phyloP scores from a whole-genome alignment of 1,140 invertebrate species.

The Drosophila lacertosa region DNA sequence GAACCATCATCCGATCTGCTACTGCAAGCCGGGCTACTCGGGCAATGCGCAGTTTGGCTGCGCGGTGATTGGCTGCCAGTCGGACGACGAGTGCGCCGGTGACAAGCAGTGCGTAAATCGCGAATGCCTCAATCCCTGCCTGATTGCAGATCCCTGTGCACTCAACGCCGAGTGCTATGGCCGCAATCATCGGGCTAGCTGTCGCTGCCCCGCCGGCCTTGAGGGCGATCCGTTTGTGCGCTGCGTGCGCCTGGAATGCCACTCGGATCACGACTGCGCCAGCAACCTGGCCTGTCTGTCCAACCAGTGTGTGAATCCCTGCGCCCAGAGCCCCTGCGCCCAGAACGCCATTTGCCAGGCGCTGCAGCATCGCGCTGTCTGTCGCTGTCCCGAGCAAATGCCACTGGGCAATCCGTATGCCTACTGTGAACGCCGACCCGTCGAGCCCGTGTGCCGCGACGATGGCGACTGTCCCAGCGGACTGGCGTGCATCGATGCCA shows the following conservation, averaged over 20 bases:
- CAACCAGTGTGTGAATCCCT: slow-evolving; percentile 91
- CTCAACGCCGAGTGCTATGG: slow-evolving; percentile 93
- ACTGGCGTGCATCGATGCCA: slow-evolving; percentile 91
- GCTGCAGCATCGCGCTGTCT: slow-evolving; percentile 90
- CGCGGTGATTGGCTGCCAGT: slow-evolving; percentile 91
- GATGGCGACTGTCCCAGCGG: slow-evolving; percentile 92
- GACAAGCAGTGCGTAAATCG: slow-evolving; percentile 92
- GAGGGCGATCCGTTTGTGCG: slow-evolving; percentile 91
- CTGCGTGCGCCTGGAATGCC: slow-evolving; percentile 92
- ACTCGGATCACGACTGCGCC: slow-evolving; percentile 90
- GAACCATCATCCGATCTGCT: slow-evolving; percentile 93
- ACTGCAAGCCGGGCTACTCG: slow-evolving; percentile 90
- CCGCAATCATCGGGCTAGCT: slow-evolving; percentile 89
- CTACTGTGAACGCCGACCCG: slow-evolving; percentile 87
- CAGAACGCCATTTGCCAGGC: slow-evolving; percentile 91
- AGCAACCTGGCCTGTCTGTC: slow-evolving; percentile 88
- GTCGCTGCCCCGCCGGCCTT: slow-evolving; percentile 89
- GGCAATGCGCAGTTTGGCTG: slow-evolving; percentile 93
- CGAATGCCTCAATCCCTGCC: slow-evolving; percentile 91
- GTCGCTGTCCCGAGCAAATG: slow-evolving; percentile 90
- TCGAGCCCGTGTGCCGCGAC: slow-evolving; percentile 88
- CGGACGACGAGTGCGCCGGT: slow-evolving; percentile 90
- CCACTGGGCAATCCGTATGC: slow-evolving; percentile 91
- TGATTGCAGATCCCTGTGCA: slow-evolving; percentile 91
- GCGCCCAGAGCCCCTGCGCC: slow-evolving; percentile 89